These are phyloP conservation scores for Apis laboriosa DNA, from an alignment of 1,140 invertebrate species.

Conservation along the genomic window DNA sequence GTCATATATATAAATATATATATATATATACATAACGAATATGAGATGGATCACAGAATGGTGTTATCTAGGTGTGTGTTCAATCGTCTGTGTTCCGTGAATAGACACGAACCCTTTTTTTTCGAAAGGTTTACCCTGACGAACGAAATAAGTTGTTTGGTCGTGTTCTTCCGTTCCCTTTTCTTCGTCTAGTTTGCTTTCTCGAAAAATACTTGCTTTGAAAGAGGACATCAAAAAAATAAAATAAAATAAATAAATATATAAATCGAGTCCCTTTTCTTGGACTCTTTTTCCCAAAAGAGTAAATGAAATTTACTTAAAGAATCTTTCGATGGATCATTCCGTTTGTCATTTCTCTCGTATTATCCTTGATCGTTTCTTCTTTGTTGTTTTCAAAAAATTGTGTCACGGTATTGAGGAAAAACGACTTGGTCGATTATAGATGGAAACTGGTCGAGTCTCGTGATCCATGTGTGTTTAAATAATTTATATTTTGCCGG, in stretches of 20 bases:
- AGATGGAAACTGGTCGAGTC: neutral
- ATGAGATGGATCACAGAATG: slow-evolving; percentile 3
- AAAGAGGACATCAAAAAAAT: no score
- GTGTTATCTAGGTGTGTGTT: neutral
- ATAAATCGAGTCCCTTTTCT: neutral
- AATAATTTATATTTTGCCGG: slow-evolving; percentile 47
- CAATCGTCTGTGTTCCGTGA: slow-evolving; percentile 6
- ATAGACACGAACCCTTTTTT: neutral
- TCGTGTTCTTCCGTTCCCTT: slow-evolving; percentile 27
- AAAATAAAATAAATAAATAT: neutral
- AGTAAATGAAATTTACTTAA: neutral
- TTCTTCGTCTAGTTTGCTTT: slow-evolving; percentile 1
- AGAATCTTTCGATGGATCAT: neutral
- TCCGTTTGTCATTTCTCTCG: neutral
- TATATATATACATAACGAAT: neutral
- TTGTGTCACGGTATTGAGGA: neutral
- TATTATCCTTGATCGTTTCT: neutral
- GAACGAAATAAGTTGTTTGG: neutral
- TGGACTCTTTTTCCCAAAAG: neutral
- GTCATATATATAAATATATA: neutral
- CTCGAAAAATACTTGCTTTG: neutral
- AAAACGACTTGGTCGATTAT: neutral
- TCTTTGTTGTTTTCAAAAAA: neutral
- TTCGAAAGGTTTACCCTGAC: neutral
- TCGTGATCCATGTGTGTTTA: slow-evolving; percentile 24